Evolutionary conservation across 2,797 vertebrate genomes (phyloP).

Genomic region (Nasua narica): DNA sequence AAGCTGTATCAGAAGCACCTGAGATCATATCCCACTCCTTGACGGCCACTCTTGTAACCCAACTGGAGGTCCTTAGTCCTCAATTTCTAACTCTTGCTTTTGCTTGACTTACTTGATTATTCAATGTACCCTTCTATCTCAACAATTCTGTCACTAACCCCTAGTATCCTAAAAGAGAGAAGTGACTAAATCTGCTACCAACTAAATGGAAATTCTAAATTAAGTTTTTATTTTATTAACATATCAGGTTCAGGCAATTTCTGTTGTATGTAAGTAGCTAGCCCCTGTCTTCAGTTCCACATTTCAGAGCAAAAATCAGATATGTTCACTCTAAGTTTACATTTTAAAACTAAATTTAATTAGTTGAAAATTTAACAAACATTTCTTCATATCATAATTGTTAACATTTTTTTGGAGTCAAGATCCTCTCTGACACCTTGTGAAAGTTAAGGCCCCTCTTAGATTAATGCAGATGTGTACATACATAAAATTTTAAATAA

Average conservation of each 20-base stretch:
- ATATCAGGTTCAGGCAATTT: neutral
- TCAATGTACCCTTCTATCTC: neutral
- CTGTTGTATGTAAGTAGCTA: neutral
- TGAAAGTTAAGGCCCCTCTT: neutral
- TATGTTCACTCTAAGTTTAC: neutral
- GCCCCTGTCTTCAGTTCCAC: neutral
- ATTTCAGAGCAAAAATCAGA: conserved; percentile 27
- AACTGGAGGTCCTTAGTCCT: neutral
- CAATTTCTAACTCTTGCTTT: neutral
- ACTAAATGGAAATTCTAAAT: conserved; percentile 1
- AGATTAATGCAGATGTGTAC: neutral
- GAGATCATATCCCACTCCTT: neutral
- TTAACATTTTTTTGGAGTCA: conserved; percentile 11
- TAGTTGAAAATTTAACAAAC: conserved; percentile 16
- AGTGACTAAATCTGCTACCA: neutral
- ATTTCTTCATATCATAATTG: neutral
- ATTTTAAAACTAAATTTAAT: conserved; percentile 40
- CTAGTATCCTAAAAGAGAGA: neutral
- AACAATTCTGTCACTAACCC: neutral
- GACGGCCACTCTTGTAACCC: neutral
- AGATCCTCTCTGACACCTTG: neutral
- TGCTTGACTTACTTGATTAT: neutral
- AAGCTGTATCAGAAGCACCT: neutral
- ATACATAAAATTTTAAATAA: neutral
- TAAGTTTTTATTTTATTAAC: neutral